Evolutionary conservation across 1,140 invertebrate species (phyloP), one percentile per base, ranked within the genome.

Genomic region (Oscheius sp.): DNA sequence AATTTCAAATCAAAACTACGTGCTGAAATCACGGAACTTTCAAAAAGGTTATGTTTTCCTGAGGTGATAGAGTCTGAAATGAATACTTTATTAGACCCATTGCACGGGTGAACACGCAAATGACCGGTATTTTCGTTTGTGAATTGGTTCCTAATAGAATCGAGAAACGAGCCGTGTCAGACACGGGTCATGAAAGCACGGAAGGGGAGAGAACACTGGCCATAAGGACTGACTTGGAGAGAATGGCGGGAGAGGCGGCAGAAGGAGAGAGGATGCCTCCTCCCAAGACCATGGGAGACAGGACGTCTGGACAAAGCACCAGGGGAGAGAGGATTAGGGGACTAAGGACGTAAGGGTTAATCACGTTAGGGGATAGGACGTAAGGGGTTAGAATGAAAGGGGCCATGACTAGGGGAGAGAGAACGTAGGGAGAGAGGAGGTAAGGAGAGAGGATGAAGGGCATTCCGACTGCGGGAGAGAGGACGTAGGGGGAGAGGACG

Each of bases 301-400:
- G 46, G 34, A 77, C 68, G 29, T 74, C 63, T 4, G 68, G 75
- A 68, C 69, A 74, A 38, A 73, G 42, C 29, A 79, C 78, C 3
- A 75, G 45, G 13, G 79, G 79, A n/a, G 64, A 74, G 13, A 80
- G 74, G 66, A 80, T 79, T 20, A 80, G 42, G 1, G 79, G 79
- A 34, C 62, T 68, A 35, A 80, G 32, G 3, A 80, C 78, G 46
- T 81, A 80, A 13, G 80, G 80, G 45, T 82, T 83, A 26, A 81
- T 46, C 26, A 81, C 73, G 46, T 82, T 81, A 20, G 80, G 80
- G 20, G 81, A 81, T 10, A 81, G 65, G n/a, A 80, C 77, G 55
- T 81, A 81, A 20, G 70, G 75, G 58, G 67, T 75, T 1, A 82
- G 67, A 55, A 82, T 84, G 68, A 83, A 83, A 7, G 80, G 80